Conservation (phyloP, 2,888 invertebrate species). For the Drosophila ustulata region DNA sequence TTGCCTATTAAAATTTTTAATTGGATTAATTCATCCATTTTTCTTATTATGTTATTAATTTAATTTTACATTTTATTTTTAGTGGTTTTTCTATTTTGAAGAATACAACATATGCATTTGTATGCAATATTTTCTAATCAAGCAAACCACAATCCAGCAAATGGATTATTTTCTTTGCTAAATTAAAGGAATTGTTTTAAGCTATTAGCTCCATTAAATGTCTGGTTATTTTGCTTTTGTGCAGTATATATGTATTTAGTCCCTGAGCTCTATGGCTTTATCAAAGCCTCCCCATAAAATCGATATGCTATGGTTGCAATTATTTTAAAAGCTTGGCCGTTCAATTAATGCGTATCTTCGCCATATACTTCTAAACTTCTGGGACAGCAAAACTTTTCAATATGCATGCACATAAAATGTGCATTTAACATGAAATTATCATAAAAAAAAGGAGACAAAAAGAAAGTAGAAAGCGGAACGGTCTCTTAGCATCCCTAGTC, state of each 20-base stretch:
- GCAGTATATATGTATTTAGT: no score
- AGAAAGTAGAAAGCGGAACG: not conserved
- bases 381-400: conserved; percentile 38
- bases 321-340: conserved; percentile 70
- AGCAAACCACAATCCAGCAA: no score
- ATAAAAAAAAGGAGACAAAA: conserved; percentile 54
- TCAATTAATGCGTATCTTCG: conserved; percentile 58
- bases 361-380: conserved; percentile 22
- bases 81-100: not conserved
- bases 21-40: no score
- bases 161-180: no score
- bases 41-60: no score
- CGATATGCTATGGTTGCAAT: conserved; percentile 46
- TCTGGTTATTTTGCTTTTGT: not conserved
- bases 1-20: no score
- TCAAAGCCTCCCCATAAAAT: conserved; percentile 6
- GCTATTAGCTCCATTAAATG: not conserved
- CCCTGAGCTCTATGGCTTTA: not conserved
- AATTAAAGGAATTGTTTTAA: no score
- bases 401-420: conserved; percentile 48
- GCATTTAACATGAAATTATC: conserved; percentile 75
- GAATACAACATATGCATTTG: not conserved
- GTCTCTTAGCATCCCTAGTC: not conserved
- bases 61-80: not conserved
- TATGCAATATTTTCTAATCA: no score